Percentiles rank a stretch among this genome's conserved stretches.
These are phyloP conservation scores for Nothocercus nigrocapillus DNA, from an alignment of 2,113 vertebrate species.

Conservation along the genomic window DNA sequence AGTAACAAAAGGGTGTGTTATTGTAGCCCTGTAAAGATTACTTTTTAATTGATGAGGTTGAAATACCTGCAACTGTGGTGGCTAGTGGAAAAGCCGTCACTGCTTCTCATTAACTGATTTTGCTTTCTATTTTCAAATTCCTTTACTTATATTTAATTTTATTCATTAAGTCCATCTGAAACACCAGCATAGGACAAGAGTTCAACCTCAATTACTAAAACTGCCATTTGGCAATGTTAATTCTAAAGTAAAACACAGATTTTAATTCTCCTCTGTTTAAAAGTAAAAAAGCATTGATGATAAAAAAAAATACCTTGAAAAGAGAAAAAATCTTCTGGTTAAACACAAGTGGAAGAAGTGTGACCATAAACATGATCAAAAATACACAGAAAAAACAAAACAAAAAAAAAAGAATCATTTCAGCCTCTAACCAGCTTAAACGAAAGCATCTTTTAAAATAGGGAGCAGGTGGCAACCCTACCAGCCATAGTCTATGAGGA, in stretches of 20 bases:
- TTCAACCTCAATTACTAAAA: neutral
- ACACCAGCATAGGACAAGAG: neutral
- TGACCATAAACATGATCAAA: neutral
- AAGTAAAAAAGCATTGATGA: conserved; percentile 6
- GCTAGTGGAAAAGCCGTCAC: neutral
- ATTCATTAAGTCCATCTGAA: neutral
- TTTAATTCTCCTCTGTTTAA: neutral
- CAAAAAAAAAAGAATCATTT: neutral
- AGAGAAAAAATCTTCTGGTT: neutral
- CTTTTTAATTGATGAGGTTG: neutral
- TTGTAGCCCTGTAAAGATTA: neutral
- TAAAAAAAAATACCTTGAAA: conserved; percentile 51
- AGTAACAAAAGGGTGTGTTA: neutral
- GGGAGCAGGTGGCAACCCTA: neutral
- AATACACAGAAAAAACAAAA: neutral
- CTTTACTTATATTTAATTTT: neutral
- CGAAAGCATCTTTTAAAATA: neutral
- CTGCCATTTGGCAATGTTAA: neutral
- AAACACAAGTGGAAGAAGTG: neutral
- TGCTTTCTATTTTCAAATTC: neutral
- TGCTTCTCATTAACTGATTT: neutral
- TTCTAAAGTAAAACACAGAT: neutral
- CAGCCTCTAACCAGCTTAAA: neutral
- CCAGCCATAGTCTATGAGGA: neutral
- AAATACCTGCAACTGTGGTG: neutral